phyloP scores from a whole-genome alignment of 2,888 invertebrate species.

The Xestia sexstrigata region DNA sequence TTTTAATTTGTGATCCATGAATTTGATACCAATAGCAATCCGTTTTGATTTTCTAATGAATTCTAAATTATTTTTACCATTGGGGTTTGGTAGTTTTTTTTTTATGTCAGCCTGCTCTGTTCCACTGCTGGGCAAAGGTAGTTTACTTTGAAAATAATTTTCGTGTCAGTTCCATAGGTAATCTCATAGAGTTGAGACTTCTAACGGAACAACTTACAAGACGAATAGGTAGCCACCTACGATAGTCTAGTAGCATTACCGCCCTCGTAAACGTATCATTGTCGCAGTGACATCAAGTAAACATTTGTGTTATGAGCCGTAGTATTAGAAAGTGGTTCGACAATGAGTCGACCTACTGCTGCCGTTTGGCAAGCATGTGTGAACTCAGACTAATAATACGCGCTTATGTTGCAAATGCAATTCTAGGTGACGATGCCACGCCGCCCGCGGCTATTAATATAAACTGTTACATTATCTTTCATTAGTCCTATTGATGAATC shows the following conservation, averaged over 20 bases:
- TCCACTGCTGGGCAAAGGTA: too few species aligned
- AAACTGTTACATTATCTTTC: conserved; percentile 75
- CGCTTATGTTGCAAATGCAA: conserved; percentile 81
- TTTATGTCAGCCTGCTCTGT: too few species aligned
- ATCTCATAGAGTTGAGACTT: conserved; percentile 5
- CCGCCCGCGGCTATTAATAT: conserved; percentile 74
- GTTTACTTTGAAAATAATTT: neutral
- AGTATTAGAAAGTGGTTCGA: conserved; percentile 71
- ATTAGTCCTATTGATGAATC: conserved; percentile 75
- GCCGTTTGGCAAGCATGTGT: conserved; percentile 72
- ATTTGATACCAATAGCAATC: neutral
- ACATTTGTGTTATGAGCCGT: conserved; percentile 67
- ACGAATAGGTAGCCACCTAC: conserved; percentile 29
- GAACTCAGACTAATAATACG: conserved; percentile 74
- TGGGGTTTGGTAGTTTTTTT: neutral
- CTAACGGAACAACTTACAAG: conserved; percentile 17
- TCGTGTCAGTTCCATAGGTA: neutral
- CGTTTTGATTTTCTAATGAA: neutral
- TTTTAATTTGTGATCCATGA: neutral
- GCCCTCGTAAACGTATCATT: conserved; percentile 65
- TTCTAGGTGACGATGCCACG: conserved; percentile 81
- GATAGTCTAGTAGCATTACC: conserved; percentile 45
- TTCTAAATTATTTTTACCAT: neutral
- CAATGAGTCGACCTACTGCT: conserved; percentile 66
- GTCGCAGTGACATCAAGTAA: conserved; percentile 68